Evolutionary conservation across 2,888 invertebrate species (phyloP).

Genomic region (Philonicus albiceps): DNA sequence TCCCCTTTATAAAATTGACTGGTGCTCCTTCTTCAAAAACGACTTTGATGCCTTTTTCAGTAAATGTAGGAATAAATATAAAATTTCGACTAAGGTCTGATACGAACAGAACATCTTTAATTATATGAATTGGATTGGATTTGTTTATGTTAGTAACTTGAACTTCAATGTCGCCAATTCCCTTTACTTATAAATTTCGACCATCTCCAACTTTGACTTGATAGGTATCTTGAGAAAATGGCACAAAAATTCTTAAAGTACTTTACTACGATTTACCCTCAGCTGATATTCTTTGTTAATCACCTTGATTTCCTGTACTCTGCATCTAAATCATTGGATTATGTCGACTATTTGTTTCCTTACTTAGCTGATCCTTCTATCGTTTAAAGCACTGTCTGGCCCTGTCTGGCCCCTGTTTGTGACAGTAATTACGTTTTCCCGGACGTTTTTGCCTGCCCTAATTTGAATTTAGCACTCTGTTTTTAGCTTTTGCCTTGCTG

Average conservation of each 20-base stretch:
- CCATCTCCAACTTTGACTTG: slow-evolving; percentile 20
- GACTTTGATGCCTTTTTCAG: slow-evolving; percentile 47
- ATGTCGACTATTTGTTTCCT: no score
- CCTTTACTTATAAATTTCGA: background rate
- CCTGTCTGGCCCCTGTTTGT: background rate
- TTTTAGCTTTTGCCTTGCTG: background rate
- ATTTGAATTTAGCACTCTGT: no score
- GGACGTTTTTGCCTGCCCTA: no score
- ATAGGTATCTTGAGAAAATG: background rate
- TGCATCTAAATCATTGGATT: no score
- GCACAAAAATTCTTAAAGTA: no score
- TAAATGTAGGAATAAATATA: slow-evolving; percentile 36
- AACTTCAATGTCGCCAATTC: slow-evolving; percentile 43
- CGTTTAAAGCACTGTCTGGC: background rate
- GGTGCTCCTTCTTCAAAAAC: slow-evolving; percentile 48
- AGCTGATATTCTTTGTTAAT: background rate
- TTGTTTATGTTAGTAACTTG: slow-evolving; percentile 1
- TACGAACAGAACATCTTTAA: slow-evolving; percentile 14
- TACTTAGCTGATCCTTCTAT: background rate
- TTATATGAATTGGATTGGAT: background rate
- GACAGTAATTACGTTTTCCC: background rate
- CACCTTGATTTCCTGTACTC: background rate
- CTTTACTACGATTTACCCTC: background rate
- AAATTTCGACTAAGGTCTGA: slow-evolving; percentile 44
- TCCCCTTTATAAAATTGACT: slow-evolving; percentile 43